Evolutionary conservation across 2,888 invertebrate species (phyloP), one percentile per base, ranked within the genome.

Genomic region (Chymomyza procnemis): DNA sequence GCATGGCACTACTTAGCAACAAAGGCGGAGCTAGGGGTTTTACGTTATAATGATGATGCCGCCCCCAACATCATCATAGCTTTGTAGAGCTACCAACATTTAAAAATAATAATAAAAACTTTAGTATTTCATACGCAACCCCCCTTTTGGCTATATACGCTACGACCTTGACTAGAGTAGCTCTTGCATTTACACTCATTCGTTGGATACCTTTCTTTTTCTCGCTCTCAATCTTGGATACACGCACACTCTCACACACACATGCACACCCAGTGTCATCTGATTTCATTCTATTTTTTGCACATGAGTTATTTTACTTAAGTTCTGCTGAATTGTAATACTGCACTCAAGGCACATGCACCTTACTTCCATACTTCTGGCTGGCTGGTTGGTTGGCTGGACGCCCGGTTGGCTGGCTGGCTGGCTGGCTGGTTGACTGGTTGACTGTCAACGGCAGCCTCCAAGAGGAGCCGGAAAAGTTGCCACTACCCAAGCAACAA

Each of bases 271-370:
- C 34, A 41, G 34, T 41, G 34, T 41, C 34, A 41, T 41, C 12
- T 41, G 34, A 41, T 50, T 50, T 4, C 48, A 16, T n/a, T 0
- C 9, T 72, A 69, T 77, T 79, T 78, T 82, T 77, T 86, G 80
- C 87, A 81, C 81, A 81, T 81, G 81, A 81, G 81, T 86, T 81
- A 81, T 84, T 80, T 81, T 81, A 86, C 81, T 81, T 86, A 81
- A 84, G 81, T 86, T 86, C 78, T 80, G 78, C 73, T 59, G 80
- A 66, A 72, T 78, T 78, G 82, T 86, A 80, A 80, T 79, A 73
- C 80, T 86, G 79, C 85, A 81, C 79, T 78, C 76, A 84, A 81
- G 56, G 56, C 56, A n/a, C 26, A 26, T 56, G 56, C 56, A 56
- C 56, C 30, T 54, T 54, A 6, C 12, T 52, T 30, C 34, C 41